Base-by-base conservation (phyloP, 2,888 invertebrate species). In the Esperia sulphurella region DNA sequence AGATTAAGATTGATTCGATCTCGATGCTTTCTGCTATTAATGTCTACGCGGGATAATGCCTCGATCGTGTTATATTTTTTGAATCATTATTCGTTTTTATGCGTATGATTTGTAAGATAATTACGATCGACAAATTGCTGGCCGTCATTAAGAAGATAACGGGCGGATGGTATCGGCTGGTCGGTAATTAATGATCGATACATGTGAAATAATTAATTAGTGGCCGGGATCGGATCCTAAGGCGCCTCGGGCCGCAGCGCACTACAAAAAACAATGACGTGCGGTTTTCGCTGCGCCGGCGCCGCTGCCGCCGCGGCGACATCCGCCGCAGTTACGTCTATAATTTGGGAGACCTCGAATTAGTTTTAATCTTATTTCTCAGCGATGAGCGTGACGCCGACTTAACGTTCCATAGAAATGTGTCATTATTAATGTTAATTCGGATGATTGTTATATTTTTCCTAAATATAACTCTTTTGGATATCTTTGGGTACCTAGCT, bases 1-100 rank as follows among this genome's bases (percentile, higher is more conserved):
- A 89, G 89, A 89, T 89, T 87, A 87, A 89, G 89, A 89, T 89
- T 89, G 89, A 89, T 89, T 88, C 76, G 84, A 82, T 84, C 82
- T 77, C 86, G 79, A 86, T 83, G 84, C 80, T 80, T 85, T 85
- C 83, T 83, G 84, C 80, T 82, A 80, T 86, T 83, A 85, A 84
- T 83, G 82, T 79, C 71, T 75, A 71, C 75, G 68, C 75, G 68
- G 75, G 75, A 81, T 85, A 83, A 85, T 82, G 75, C 75, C 65
- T 68, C 72, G 75, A 65, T 78, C 80, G 83, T 81, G 88, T 87
- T 85, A 85, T 86, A 77, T 76, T 73, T 79, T 75, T 79, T 73
- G 78, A 85, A 85, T 82, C 79, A 80, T 83, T 80, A 83, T 75
- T 70, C 67, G 75, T 79, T 85, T 83, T 83, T 76, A 67, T 75